Evolutionary conservation across 2,797 vertebrate genomes (phyloP), one percentile per base, ranked within the genome.

Genomic region (Microctenopoma stevenorrisi): DNA sequence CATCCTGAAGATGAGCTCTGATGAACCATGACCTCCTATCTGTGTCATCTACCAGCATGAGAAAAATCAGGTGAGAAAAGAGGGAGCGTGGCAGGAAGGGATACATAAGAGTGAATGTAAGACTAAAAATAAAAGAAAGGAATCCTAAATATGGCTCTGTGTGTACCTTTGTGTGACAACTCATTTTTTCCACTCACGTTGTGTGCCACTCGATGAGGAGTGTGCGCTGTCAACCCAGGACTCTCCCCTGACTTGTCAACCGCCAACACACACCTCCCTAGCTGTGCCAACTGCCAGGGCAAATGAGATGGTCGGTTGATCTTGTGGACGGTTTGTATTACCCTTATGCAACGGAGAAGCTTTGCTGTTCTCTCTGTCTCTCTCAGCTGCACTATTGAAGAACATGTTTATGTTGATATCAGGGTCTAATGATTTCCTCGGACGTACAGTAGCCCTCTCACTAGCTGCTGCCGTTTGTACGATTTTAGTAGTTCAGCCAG

Each of bases 11-110:
- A 78, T 72, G 82, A 87, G 74, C 65, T 80, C 50, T 75, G 78
- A 88, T 83, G 85, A 82, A 80, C 61, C 60, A 59, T 8, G 28
- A 49, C 68, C 60, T 82, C 72, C 69, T 72, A 90, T 88, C 80
- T 89, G 87, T 91, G 91, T 85, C 89, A 90, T 65, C 56, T 90
- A 83, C 62, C 91, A 89, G 87, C 83, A 72, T 81, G 87, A 68
- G 44, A 5, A 1, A 11, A 72, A 65, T 25, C 51, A 72, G 79
- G 77, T 80, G 60, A 77, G 55, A 76, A 38, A 28, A 11, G 13
- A 38, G 35, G 4, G 38, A 52, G 52, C n/a, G 5, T 52, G 37
- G 37, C 15, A 51, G 33, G 53, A 4, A 49, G 22, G 50, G 1
- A 37, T 0, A n/a, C n/a, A 59, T 9, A 48, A 2, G 15, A 54